A percentile compares a stretch with the other conserved stretches of the same genome.
phyloP scores from a whole-genome alignment of 2,888 invertebrate genomes.

The Sphecodes monilicornis region DNA sequence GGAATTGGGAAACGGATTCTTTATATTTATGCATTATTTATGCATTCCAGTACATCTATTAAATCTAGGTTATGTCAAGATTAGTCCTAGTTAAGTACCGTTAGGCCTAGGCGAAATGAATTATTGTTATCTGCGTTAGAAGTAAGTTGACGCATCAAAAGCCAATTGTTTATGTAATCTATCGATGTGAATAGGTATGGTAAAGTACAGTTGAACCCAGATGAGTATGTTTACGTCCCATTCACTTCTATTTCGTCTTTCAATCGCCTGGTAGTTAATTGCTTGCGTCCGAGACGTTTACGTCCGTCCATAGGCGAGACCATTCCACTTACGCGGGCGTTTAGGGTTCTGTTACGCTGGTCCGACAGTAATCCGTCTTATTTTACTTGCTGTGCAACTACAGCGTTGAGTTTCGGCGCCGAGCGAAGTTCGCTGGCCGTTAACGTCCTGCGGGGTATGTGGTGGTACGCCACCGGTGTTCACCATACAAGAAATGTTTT shows the following conservation, averaged over 20 bases:
- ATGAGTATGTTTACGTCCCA: not conserved
- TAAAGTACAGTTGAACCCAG: not conserved
- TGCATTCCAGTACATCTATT: too few species aligned
- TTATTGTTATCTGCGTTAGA: too few species aligned
- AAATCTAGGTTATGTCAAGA: too few species aligned
- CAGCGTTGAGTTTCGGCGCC: not conserved
- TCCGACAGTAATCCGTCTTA: conserved; percentile 1
- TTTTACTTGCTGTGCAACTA: conserved; percentile 8
- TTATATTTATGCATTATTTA: too few species aligned
- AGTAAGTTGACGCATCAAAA: too few species aligned
- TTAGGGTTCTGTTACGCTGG: not conserved
- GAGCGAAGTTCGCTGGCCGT: not conserved
- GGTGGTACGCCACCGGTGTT: not conserved
- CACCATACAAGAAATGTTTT: conserved; percentile 9
- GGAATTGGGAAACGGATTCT: too few species aligned
- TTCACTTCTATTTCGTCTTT: not conserved
- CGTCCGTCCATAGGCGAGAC: not conserved
- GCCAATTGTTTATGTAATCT: too few species aligned
- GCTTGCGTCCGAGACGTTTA: not conserved
- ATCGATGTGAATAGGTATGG: too few species aligned
- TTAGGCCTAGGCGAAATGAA: too few species aligned
- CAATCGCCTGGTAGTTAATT: not conserved
- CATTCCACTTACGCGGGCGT: not conserved
- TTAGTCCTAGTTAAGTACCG: too few species aligned
- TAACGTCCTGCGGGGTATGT: not conserved